Base-by-base conservation (phyloP, 2,797 vertebrate genomes). In the Ptychadena robeensis region DNA sequence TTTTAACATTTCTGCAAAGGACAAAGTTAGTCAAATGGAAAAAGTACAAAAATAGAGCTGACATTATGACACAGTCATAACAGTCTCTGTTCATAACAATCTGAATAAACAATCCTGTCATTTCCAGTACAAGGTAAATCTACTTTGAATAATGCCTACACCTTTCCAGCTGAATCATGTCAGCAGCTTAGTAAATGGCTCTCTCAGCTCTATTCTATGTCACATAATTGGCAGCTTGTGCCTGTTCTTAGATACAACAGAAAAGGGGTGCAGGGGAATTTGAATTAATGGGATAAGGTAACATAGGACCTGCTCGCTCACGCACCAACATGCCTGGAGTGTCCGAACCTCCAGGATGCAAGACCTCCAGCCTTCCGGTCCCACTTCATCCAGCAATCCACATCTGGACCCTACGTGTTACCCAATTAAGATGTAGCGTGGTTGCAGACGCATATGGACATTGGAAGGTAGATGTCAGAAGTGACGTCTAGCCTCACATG, bases 111-210 rank as follows among this genome's bases (percentile, higher is more conserved):
- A 85, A 27, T 70, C 65, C 34, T 80, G 77, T 80, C 65, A 75
- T 63, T 70, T 65, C 72, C 70, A 80, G 71, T 70, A 85, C 77
- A 80, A 79, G 53, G 77, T 85, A 85, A 85, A 80, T 59, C 82
- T 80, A 30, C 82, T 80, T 64, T 85, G 71, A 85, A 69, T 69
- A 80, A 85, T 85, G 65, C 59, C 64, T 75, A 64, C 44, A 80
- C 70, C 35, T 64, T 30, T 75, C 71, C 82, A 75, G 77, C 82
- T 83, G 82, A 83, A 25, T 83, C 44, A 30, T 79, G 68, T 79
- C 76, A 85, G 77, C 71, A 75, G 71, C 65, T 69, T 68, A 64
- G 69, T 6, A 84, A 84, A 84, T 73, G 71, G 68, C 71, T 79
- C 38, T 70, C 66, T 63, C 44, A 77, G 61, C 71, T 72, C 48